Conservation (phyloP, 1,140 invertebrate species). For the Orius insidiosus region DNA sequence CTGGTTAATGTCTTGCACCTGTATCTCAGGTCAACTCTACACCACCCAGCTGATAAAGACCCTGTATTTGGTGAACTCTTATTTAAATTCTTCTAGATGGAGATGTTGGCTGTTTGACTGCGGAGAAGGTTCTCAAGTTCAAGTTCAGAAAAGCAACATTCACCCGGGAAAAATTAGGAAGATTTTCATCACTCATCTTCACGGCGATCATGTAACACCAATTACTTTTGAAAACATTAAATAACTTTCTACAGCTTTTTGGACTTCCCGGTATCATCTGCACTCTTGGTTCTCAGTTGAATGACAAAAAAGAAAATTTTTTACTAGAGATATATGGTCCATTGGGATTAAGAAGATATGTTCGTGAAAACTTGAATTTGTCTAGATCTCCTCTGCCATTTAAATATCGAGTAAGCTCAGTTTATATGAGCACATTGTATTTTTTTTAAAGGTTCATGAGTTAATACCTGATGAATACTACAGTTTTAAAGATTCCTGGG, state of each 20-base stretch:
- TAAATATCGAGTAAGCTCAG: slow-evolving; percentile 25
- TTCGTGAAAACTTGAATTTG: slow-evolving; percentile 22
- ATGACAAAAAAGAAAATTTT: slow-evolving; percentile 13
- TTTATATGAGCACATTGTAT: no score
- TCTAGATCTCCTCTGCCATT: slow-evolving; percentile 26
- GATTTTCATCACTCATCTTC: slow-evolving; percentile 34
- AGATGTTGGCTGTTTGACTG: slow-evolving; percentile 32
- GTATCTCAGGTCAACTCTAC: no score
- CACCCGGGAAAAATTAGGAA: slow-evolving; percentile 28
- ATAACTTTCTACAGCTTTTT: slow-evolving; percentile 24
- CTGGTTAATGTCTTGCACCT: no score
- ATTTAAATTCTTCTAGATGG: no score
- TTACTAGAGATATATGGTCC: slow-evolving; percentile 29
- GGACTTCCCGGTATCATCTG: slow-evolving; percentile 32
- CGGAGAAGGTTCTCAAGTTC: slow-evolving; percentile 32
- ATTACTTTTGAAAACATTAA: neutral
- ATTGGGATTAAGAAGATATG: slow-evolving; percentile 20
- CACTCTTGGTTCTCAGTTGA: slow-evolving; percentile 24
- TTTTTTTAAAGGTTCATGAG: slow-evolving; percentile 23
- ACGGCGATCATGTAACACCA: slow-evolving; percentile 30
- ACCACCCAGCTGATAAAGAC: no score
- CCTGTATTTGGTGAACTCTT: no score
- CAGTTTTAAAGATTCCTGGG: slow-evolving; percentile 23
- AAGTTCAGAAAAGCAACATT: slow-evolving; percentile 28
- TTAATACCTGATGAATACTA: slow-evolving; percentile 24